These are phyloP conservation scores for Caenorhabditis virilis DNA, from an alignment of 2,888 invertebrate species.

Conservation along the genomic window DNA sequence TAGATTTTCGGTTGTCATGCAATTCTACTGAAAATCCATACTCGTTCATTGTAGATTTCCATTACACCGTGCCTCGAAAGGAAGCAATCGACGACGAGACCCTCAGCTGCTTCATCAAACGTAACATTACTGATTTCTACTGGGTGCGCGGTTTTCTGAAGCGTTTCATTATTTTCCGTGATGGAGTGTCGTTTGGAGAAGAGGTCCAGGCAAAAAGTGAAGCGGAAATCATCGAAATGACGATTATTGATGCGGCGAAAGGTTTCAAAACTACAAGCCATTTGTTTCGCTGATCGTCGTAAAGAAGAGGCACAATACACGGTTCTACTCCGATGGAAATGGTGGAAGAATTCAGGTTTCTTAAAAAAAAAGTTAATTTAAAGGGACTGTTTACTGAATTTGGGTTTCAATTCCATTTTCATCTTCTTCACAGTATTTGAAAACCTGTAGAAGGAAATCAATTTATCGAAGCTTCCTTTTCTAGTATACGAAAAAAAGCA, in stretches of 20 bases:
- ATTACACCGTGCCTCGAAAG: slow-evolving; percentile 24
- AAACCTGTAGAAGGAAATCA: too few species aligned
- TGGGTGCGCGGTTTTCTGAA: slow-evolving; percentile 26
- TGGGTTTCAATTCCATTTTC: too few species aligned
- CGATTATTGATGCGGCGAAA: slow-evolving; percentile 20
- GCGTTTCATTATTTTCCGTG: slow-evolving; percentile 34
- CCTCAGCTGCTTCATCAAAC: slow-evolving; percentile 21
- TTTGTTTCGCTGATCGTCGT: slow-evolving; percentile 29
- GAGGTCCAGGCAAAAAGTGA: slow-evolving; percentile 22
- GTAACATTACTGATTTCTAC: slow-evolving; percentile 18
- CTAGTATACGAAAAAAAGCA: too few species aligned
- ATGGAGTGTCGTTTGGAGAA: slow-evolving; percentile 37
- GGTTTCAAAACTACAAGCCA: slow-evolving; percentile 19
- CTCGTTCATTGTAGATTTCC: slow-evolving; percentile 33
- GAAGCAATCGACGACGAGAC: slow-evolving; percentile 32
- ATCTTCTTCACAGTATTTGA: too few species aligned
- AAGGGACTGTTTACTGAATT: too few species aligned
- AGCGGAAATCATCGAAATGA: slow-evolving; percentile 22
- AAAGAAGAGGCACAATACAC: slow-evolving; percentile 35
- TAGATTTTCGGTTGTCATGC: slow-evolving; percentile 31
- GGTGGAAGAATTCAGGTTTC: too few species aligned
- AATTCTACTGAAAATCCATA: slow-evolving; percentile 32
- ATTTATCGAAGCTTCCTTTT: too few species aligned
- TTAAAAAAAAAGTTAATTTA: too few species aligned
- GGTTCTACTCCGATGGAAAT: slow-evolving; percentile 33